Conservation (phyloP, 2,888 invertebrate genomes). For the Lepidochitona cinerea region DNA sequence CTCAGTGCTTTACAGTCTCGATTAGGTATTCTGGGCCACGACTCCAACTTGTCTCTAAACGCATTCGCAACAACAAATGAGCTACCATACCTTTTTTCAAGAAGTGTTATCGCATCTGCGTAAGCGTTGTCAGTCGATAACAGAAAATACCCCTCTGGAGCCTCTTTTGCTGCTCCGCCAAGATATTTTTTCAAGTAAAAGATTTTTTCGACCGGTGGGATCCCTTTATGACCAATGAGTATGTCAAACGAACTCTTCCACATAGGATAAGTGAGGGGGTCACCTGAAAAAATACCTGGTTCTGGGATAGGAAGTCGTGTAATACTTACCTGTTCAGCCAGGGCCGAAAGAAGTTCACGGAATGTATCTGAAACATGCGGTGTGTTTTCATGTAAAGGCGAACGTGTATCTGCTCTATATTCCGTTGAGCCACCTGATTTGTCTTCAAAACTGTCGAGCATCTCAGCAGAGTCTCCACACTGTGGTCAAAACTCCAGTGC, state of each 20-base stretch:
- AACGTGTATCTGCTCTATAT: too few species aligned
- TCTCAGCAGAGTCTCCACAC: too few species aligned
- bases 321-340: background rate
- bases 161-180: conserved; percentile 26
- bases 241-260: conserved; percentile 34
- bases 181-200: conserved; percentile 34
- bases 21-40: conserved; percentile 24
- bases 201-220: conserved; percentile 26
- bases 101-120: conserved; percentile 18
- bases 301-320: conserved; percentile 18
- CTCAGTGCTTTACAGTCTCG: conserved; percentile 18
- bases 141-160: conserved; percentile 32
- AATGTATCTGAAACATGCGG: too few species aligned
- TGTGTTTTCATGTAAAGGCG: too few species aligned
- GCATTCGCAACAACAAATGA: conserved; percentile 28
- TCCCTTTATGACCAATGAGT: conserved; percentile 26
- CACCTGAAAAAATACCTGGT: conserved; percentile 22
- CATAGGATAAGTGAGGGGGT: conserved; percentile 24
- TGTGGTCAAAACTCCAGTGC: too few species aligned
- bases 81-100: conserved; percentile 29
- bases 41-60: conserved; percentile 24
- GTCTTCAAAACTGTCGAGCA: too few species aligned
- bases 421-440: too few species aligned
- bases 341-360: too few species aligned
- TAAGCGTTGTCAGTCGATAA: conserved; percentile 24